Evolutionary conservation across 2,113 vertebrate genomes (phyloP), one percentile per base, ranked within the genome.

Genomic region (Ranitomeya imitator): DNA sequence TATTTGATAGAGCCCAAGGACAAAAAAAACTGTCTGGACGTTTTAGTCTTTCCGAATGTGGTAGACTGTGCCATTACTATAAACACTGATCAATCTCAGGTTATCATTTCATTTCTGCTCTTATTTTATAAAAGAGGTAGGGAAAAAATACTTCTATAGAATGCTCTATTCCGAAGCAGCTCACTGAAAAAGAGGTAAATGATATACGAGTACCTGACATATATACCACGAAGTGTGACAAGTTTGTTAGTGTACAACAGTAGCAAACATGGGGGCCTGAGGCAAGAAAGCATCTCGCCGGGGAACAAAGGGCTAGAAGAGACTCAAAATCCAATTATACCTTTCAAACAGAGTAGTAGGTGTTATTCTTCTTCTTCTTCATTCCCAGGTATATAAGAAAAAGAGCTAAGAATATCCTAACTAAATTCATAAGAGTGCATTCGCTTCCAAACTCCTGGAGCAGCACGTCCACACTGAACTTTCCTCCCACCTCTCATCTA

Each of bases 391-490:
- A 61, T 59, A 82, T 23, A 54, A 31, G 21, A 83, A 11, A 54
- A 9, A 13, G 69, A 31, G 67, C 59, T 51, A 8, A 78, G 77
- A 37, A 10, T 88, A 88, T 37, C 79, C 79, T 52, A 67, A 52
- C 63, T 83, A 83, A 88, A 88, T 88, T 61, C 69, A 54, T 83
- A 88, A 73, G 16, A 61, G 31, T 82, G 79, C 26, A 31, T 31
- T 31, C 2, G 26, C 26, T 31, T 31, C 26, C 26, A 31, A 31
- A 31, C 26, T 31, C 26, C 26, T 31, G 26, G 26, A 31, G 26
- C 26, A 31, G 26, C 26, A 31, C 26, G 26, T 31, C 26, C 26
- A 31, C 26, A 1, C 26, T 31, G 26, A 31, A 31, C 26, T 31
- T 31, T 31, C 26, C 26, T 31, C 26, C 26, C 26, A 31, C 26